Evolutionary conservation across 1,140 invertebrate genomes (phyloP).

Genomic region (Conopomorpha cramerella): DNA sequence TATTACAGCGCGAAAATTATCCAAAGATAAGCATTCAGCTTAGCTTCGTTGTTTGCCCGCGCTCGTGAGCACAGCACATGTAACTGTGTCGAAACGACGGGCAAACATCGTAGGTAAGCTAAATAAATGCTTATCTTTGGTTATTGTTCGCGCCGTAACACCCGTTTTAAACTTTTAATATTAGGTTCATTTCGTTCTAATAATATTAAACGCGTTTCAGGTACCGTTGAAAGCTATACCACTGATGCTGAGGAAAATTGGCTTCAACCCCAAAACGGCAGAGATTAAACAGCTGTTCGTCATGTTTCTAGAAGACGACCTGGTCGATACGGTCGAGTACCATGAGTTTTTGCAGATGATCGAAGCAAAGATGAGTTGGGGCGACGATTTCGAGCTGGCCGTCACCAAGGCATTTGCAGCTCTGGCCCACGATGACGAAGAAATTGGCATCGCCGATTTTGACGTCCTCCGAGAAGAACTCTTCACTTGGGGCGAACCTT

Average conservation of each 20-base stretch:
- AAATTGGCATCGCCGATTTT: constrained; percentile 25
- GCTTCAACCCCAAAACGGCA: constrained; percentile 38
- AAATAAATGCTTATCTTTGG: no score
- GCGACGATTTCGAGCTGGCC: constrained; percentile 36
- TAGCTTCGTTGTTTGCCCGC: no score
- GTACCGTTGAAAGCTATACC: constrained; percentile 30
- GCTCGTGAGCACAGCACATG: no score
- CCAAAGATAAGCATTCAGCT: no score
- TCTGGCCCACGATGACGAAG: constrained; percentile 35
- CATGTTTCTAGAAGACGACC: constrained; percentile 40
- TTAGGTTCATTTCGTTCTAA: no score
- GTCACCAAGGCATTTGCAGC: constrained; percentile 34
- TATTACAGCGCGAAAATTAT: no score
- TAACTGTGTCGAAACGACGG: no score
- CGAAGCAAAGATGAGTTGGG: constrained; percentile 41
- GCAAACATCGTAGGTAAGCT: no score
- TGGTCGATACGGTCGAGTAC: constrained; percentile 36
- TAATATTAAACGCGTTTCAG: no score
- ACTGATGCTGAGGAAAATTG: constrained; percentile 39
- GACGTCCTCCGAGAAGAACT: constrained; percentile 29
- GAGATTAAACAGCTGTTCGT: constrained; percentile 31
- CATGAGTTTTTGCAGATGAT: constrained; percentile 44
- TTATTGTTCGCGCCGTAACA: no score
- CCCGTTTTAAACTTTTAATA: no score
- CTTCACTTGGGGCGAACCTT: constrained; percentile 36